Base-by-base conservation (phyloP, 1,140 invertebrate species). In the Aphaenogaster floridana region DNA sequence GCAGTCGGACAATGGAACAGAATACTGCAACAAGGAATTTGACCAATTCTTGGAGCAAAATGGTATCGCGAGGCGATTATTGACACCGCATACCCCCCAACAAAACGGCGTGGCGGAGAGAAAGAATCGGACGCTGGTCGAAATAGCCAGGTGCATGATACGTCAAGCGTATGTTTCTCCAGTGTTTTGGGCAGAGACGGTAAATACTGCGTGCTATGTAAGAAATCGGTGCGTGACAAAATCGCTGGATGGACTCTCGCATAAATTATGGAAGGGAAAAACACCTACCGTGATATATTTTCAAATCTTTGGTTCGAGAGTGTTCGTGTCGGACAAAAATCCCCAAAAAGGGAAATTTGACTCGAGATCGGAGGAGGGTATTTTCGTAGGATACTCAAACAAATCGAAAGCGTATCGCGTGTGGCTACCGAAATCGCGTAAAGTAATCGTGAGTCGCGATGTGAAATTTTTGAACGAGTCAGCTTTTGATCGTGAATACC, bases 31-130 rank as follows among this genome's bases (percentile, higher is more conserved):
- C 7, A n/a, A 64, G 11, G 8, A 52, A 8, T 34, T 50, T 66
- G n/a, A 64, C 3, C n/a, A 45, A 54, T 80, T 80, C 11, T 76
- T 74, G 17, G 63, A 74, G n/a, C 8, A 63, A 34, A 42, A 64
- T 42, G 81, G 76, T 2, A 86, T 80, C 9, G 34, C 34, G 11
- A 71, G 88, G 68, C 7, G 71, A 36, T n/a, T 72, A 86, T 8
- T 54, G 88, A 57, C 88, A 88, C 59, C 90, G 9, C 92, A 95
- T 74, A 89, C 90, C 28, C 94, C 95, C 48, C 90, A 95, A 80
- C 88, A 93, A 80, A 96, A 96, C 91, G 94, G 92, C 57, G 85
- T 90, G 52, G 90, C 94, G 1, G 94, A 96, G 86, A 86, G 95
- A 79, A 86, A 21, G 21, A 21, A 21, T 21, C 21, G 21, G 21